phyloP scores from a whole-genome alignment of 2,113 vertebrate genomes.

The Maccullochella peelii region DNA sequence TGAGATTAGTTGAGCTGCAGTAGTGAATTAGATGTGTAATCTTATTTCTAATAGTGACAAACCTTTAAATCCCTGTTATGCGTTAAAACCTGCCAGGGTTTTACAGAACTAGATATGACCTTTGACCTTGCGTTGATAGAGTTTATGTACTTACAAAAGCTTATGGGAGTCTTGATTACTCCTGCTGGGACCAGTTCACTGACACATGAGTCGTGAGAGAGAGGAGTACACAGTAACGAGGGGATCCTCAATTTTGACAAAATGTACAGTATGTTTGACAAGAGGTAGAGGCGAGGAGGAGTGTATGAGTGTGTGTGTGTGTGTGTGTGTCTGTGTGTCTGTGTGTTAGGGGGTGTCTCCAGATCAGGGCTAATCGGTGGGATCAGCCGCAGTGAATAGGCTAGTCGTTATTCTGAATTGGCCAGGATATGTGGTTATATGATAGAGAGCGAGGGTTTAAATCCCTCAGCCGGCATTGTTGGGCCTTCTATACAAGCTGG shows the following conservation, averaged over 20 bases:
- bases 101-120: constrained; percentile 48
- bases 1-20: constrained; percentile 41
- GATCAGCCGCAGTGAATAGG: constrained; percentile 86
- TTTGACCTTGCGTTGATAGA: constrained; percentile 67
- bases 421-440: constrained; percentile 86
- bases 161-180: constrained; percentile 43
- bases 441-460: constrained; percentile 75
- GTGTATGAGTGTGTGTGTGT: constrained; percentile 36
- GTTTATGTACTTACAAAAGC: constrained; percentile 38
- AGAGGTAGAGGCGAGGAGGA: constrained; percentile 33
- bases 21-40: constrained; percentile 53
- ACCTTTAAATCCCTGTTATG: constrained; percentile 49
- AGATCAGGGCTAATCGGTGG: constrained; percentile 72
- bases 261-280: constrained; percentile 48
- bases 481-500: constrained; percentile 72
- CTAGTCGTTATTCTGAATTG: constrained; percentile 90
- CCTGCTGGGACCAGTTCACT: constrained; percentile 28
- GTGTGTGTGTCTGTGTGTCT: constrained; percentile 30
- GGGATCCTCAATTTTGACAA: constrained; percentile 36
- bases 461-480: constrained; percentile 77
- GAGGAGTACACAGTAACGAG: constrained; percentile 26
- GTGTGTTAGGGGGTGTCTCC: constrained; percentile 50
- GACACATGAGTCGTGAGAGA: constrained; percentile 24
- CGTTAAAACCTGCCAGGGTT: constrained; percentile 22
- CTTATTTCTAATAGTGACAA: constrained; percentile 36